Evolutionary conservation across 2,888 invertebrate genomes (phyloP), one percentile per base, ranked within the genome.

Genomic region (Mythimna lalbum): DNA sequence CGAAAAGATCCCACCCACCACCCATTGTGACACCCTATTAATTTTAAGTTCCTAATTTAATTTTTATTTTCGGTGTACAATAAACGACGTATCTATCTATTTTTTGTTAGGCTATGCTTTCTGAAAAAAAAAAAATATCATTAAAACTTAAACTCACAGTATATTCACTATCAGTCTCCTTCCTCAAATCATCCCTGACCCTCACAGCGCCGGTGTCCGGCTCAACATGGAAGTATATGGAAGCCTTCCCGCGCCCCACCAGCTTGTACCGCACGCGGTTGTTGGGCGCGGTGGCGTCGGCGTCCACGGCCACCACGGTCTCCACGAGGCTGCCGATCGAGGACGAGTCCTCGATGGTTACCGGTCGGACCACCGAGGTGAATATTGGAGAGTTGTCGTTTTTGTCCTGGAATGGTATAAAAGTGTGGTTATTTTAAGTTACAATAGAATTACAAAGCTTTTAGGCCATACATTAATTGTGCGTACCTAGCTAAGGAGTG

Each of bases 321-420:
- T 98, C 97, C 0, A 99, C 97, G 1, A 97, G 96, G 1, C 98
- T 97, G 27, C 99, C 98, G 72, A 98, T 98, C 0, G 98, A 96
- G 0, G 98, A 97, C 49, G 98, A 97, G 87, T 98, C 98, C 85
- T 98, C 98, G 17, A 99, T 95, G 0, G 98, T 98, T 2, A 98
- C 97, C 0, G 98, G 98, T 64, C 98, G 97, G 0, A 98, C 97
- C 0, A 98, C 97, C 0, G 98, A 97, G 0, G 98, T 98, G 91
- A 99, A 99, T 63, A 98, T 97, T 9, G 99, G 99, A 0, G 98
- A 97, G 83, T 98, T 98, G 92, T 99, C 98, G 91, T 99, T 99
- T 80, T 98, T 97, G 90, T 99, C 99, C 97, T 98, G 93, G 0
- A 88, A 93, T 19, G 39, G 12, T 43, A 17, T 17, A 43, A 43